Percentiles rank a stretch among this genome's conserved stretches.
phyloP scores from a whole-genome alignment of 2,113 vertebrate species.

The Gymnarchus niloticus region DNA sequence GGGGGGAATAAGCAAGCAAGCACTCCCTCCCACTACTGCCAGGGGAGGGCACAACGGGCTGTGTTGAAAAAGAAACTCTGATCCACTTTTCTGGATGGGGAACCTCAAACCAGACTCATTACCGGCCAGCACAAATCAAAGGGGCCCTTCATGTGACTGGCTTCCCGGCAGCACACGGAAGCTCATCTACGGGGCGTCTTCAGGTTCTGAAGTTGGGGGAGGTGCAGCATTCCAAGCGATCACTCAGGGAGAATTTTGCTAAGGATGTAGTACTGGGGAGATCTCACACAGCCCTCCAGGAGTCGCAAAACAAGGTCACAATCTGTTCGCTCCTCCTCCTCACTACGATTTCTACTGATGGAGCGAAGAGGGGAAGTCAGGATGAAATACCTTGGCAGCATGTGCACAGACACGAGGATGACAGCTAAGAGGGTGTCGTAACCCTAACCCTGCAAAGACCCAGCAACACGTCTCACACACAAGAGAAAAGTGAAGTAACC shows the following conservation, averaged over 20 bases:
- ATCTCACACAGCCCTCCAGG: not conserved
- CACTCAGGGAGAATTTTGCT: not conserved
- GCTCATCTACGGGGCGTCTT: not conserved
- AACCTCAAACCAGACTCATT: conserved; percentile 30
- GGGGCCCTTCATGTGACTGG: conserved; percentile 7
- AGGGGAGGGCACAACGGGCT: not conserved
- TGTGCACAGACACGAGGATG: too few species aligned
- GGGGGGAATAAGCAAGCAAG: not conserved
- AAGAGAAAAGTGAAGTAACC: too few species aligned
- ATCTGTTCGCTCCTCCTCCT: not conserved
- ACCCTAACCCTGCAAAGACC: too few species aligned
- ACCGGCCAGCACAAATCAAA: conserved; percentile 25
- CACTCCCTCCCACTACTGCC: not conserved
- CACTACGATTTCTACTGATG: not conserved
- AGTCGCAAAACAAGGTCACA: not conserved
- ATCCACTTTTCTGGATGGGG: conserved; percentile 7
- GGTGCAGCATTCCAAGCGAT: not conserved
- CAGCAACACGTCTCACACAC: too few species aligned
- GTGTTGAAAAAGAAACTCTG: conserved; percentile 10
- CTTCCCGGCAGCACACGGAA: not conserved
- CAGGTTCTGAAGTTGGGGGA: not conserved
- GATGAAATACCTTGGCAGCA: too few species aligned
- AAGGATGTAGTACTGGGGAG: not conserved
- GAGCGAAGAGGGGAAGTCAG: not conserved
- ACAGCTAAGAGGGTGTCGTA: too few species aligned